Percentiles rank a stretch among this genome's conserved stretches.
phyloP scores from a whole-genome alignment of 2,888 invertebrate species.

The Automeris io region DNA sequence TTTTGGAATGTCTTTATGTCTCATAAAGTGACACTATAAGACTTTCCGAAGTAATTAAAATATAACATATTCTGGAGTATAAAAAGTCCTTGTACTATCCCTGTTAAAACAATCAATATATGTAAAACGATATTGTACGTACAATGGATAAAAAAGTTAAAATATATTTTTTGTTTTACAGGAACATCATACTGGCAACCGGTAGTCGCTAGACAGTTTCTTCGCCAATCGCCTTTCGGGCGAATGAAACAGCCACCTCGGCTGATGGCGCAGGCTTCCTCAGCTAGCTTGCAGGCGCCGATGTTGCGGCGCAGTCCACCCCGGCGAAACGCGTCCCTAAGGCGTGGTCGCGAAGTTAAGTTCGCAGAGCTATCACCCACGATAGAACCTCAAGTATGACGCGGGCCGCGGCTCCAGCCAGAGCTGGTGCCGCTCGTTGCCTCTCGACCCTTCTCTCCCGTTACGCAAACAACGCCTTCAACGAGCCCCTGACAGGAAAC shows the following conservation, averaged over 20 bases:
- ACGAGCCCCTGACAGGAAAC: constrained; percentile 45
- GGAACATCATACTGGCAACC: constrained; percentile 79
- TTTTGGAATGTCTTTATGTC: too few species aligned
- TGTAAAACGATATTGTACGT: too few species aligned
- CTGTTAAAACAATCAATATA: too few species aligned
- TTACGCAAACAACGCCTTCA: constrained; percentile 24
- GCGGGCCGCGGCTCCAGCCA: constrained; percentile 72
- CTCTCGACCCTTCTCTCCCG: constrained; percentile 30
- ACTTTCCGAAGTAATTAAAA: too few species aligned
- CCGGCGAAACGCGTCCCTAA: constrained; percentile 62
- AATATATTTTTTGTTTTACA: neutral
- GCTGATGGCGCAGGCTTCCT: constrained; percentile 58
- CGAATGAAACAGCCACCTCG: constrained; percentile 44
- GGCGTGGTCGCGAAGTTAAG: constrained; percentile 72
- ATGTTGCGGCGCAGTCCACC: constrained; percentile 50
- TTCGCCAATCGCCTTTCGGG: constrained; percentile 81
- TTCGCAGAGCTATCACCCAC: constrained; percentile 58
- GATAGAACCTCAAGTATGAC: constrained; percentile 62
- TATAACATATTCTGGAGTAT: too few species aligned
- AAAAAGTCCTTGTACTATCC: too few species aligned
- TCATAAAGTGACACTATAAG: too few species aligned
- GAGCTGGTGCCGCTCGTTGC: constrained; percentile 73
- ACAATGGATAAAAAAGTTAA: too few species aligned
- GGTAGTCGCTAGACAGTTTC: constrained; percentile 83
- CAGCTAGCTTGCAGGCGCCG: constrained; percentile 63